These are phyloP conservation scores for Diabrotica virgifera DNA, from an alignment of 1,140 invertebrate species.

Conservation along the genomic window DNA sequence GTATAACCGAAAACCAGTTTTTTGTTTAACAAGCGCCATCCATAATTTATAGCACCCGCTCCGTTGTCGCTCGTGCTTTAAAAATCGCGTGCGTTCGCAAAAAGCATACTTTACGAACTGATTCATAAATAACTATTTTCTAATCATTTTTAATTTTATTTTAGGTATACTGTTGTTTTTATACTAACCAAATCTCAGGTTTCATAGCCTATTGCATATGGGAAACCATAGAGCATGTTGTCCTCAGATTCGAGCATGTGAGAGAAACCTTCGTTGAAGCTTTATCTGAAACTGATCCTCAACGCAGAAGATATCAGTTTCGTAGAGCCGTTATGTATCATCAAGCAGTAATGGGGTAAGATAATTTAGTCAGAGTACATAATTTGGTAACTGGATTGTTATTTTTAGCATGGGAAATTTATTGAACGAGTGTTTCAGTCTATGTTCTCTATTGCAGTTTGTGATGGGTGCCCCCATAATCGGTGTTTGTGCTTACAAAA, in stretches of 20 bases:
- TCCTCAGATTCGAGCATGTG: conserved; percentile 9
- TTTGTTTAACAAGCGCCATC: too few species aligned
- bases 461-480: conserved; percentile 4
- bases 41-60: too few species aligned
- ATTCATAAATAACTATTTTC: too few species aligned
- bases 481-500: conserved; percentile 7
- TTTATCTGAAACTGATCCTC: neutral
- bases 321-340: conserved; percentile 3
- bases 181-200: conserved; percentile 4
- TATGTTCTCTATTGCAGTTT: conserved; percentile 9
- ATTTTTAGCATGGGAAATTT: conserved; percentile 4
- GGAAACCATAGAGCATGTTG: conserved; percentile 16
- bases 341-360: conserved; percentile 2
- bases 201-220: conserved; percentile 8
- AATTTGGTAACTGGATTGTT: neutral
- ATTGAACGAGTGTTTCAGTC: conserved; percentile 1
- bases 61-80: too few species aligned
- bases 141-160: neutral
- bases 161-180: conserved; percentile 5
- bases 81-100: too few species aligned
- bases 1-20: too few species aligned
- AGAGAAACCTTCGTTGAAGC: conserved; percentile 7
- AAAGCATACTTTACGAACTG: too few species aligned
- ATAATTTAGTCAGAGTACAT: too few species aligned
- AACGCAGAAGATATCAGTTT: neutral